Evolutionary conservation across 2,797 vertebrate genomes (phyloP), one percentile per base, ranked within the genome.

Genomic region (Danio choprae): DNA sequence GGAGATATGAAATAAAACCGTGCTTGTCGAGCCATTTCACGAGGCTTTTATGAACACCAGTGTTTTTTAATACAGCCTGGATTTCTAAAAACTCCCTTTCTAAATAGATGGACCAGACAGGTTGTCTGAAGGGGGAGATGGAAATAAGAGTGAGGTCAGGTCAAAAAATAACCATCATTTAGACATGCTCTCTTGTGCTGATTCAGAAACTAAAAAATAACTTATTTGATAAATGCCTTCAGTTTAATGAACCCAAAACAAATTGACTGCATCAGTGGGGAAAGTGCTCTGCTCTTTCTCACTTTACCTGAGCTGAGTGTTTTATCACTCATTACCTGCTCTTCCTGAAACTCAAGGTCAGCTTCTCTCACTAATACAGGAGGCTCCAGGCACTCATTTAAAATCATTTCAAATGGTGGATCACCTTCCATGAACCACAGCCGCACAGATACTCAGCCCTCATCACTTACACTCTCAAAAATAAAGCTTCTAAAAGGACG

Each of bases 181-280:
- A 51, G 51, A 74, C n/a, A 20, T 51, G 13, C 4, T 51, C 4
- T 20, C 3, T 16, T 46, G 18, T 56, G 74, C 41, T 44, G 20
- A 55, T 67, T 56, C 16, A 46, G 51, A 15, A 15, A 36, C 22
- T 46, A 38, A 2, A 55, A 75, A 44, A 65, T 0, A 12, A 65
- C 50, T 67, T 16, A 46, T 67, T 36, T 18, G 40, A 67, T 67
- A 40, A 56, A 46, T 18, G 15, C 51, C 62, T 77, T 46, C 40
- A 67, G 2, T 56, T 77, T 29, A 77, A 67, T 36, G 44, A 77
- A 67, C 74, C 62, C 40, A 9, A 77, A 67, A 67, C 62, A 67
- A 76, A 77, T 44, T 9, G 40, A 65, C 18, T 56, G 50, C 40
- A 67, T 40, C 18, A 20, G 46, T n/a, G 29, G 73, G 46, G 51